A percentile compares a stretch with the other conserved stretches of the same genome.
phyloP scores from a whole-genome alignment of 2,888 invertebrate species.

The Troides oblongomaculatus region DNA sequence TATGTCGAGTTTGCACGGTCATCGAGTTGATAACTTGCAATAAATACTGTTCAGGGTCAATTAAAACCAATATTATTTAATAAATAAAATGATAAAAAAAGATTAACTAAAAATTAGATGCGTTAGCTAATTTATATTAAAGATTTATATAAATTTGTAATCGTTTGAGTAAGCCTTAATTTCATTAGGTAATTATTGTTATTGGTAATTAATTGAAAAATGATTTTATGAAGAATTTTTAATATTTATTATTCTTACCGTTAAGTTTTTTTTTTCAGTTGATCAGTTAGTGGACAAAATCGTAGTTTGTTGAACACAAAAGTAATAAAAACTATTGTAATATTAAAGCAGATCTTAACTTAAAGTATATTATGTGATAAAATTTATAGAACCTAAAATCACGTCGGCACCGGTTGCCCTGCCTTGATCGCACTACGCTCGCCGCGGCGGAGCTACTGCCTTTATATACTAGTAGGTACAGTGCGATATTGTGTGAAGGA shows the following conservation, averaged over 20 bases:
- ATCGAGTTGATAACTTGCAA: constrained; percentile 14
- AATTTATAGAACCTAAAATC: constrained; percentile 33
- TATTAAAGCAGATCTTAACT: not conserved
- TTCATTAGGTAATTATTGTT: too few relatives aligned
- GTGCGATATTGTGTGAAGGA: constrained; percentile 21
- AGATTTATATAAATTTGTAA: not conserved
- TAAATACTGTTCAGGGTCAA: constrained; percentile 24
- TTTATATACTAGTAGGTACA: constrained; percentile 56
- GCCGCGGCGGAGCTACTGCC: constrained; percentile 52
- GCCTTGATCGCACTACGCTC: constrained; percentile 58
- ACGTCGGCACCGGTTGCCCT: constrained; percentile 43
- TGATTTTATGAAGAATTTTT: too few relatives aligned
- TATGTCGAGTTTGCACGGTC: constrained; percentile 15
- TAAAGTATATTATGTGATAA: constrained; percentile 5
- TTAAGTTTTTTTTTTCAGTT: not conserved
- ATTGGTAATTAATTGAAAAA: too few relatives aligned
- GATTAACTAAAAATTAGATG: not conserved
- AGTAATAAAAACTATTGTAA: not conserved
- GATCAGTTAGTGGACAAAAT: not conserved
- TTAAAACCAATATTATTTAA: not conserved
- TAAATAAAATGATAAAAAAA: not conserved
- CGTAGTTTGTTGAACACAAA: not conserved
- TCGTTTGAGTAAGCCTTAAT: not conserved
- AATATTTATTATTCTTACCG: constrained; percentile 1
- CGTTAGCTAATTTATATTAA: not conserved